Evolutionary conservation across 2,113 vertebrate species (phyloP).

Genomic region (Prolemur simus): DNA sequence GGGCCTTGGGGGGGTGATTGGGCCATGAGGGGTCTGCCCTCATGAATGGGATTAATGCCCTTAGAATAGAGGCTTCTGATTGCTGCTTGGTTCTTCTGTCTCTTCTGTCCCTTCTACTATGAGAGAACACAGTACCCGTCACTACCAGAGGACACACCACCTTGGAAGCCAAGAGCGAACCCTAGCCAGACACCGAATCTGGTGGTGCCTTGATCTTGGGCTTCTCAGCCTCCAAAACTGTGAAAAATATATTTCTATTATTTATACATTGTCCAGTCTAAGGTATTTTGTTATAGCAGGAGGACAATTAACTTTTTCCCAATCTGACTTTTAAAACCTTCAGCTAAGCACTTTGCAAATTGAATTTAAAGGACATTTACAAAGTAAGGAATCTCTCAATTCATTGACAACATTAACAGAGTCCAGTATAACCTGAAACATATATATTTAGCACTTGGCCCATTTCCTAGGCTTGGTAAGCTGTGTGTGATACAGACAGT

Average conservation of each 20-base stretch:
- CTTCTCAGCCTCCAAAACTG: not conserved
- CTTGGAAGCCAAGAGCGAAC: not conserved
- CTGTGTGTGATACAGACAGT: not conserved
- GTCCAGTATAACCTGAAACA: not conserved
- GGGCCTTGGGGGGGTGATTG: not conserved
- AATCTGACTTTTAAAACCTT: not conserved
- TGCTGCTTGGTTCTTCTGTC: not conserved
- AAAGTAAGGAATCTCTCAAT: conserved; percentile 16
- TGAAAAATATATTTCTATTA: not conserved
- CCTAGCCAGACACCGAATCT: not conserved
- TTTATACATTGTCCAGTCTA: not conserved
- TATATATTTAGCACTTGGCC: not conserved
- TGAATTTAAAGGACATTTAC: not conserved
- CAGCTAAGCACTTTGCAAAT: not conserved
- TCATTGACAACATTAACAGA: not conserved
- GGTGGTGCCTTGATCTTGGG: not conserved
- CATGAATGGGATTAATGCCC: not conserved
- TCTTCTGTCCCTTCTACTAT: not conserved
- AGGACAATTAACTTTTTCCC: not conserved
- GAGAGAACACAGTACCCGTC: not conserved
- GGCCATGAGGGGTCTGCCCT: not conserved
- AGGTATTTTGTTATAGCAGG: not conserved
- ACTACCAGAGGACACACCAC: no score
- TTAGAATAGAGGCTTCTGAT: not conserved
- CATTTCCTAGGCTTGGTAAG: not conserved